These are phyloP conservation scores for Eupithecia subumbrata DNA, from an alignment of 2,888 invertebrate species.

Conservation along the genomic window DNA sequence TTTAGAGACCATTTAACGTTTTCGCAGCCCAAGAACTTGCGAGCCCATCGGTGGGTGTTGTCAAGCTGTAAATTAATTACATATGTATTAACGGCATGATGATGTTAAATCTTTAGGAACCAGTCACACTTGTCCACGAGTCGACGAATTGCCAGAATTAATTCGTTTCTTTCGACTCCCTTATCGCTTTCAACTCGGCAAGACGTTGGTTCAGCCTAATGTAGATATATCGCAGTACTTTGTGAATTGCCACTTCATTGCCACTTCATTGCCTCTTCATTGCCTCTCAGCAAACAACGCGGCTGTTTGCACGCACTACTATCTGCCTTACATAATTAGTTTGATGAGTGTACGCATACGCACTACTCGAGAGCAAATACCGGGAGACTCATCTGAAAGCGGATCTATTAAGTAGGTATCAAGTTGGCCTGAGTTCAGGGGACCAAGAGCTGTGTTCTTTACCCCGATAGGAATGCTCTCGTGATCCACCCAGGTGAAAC, in stretches of 20 bases:
- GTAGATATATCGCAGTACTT: not conserved
- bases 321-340: constrained; percentile 7
- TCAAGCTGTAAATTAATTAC: not conserved
- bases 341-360: not conserved
- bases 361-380: not conserved
- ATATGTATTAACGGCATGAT: not conserved
- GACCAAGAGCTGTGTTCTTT: not conserved
- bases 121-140: not conserved
- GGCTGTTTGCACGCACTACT: constrained; percentile 4
- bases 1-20: too few species aligned
- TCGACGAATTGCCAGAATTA: not conserved
- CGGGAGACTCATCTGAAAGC: not conserved
- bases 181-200: not conserved
- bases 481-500: not conserved
- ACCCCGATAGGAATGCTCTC: not conserved
- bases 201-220: not conserved
- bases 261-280: constrained; percentile 9
- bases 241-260: constrained; percentile 11
- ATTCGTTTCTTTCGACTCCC: not conserved
- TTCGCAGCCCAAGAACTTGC: not conserved
- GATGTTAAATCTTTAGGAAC: not conserved
- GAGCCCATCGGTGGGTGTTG: not conserved
- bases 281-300: constrained; percentile 4
- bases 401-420: not conserved
- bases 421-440: not conserved